These are phyloP conservation scores for Melitaea cinxia DNA, from an alignment of 1,140 invertebrate species.

Conservation along the genomic window DNA sequence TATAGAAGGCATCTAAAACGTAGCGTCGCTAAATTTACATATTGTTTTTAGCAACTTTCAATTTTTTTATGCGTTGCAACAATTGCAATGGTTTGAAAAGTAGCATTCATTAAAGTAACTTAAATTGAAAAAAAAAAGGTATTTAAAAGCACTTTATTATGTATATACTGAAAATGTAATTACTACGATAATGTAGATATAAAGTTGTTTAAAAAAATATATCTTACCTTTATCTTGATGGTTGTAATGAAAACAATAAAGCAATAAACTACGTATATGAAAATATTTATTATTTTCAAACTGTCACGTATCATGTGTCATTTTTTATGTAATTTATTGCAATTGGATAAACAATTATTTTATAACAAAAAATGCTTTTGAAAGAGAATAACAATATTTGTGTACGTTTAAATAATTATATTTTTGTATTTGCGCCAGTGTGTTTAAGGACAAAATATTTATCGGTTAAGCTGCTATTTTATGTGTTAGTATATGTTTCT, in stretches of 20 bases:
- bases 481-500: constrained; percentile 14
- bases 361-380: neutral
- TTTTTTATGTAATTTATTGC: constrained; percentile 14
- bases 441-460: constrained; percentile 23
- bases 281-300: neutral
- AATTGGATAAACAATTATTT: too few relatives aligned
- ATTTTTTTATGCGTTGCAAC: neutral
- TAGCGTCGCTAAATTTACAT: neutral
- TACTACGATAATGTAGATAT: constrained; percentile 33
- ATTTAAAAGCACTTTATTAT: constrained; percentile 5
- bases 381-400: constrained; percentile 5
- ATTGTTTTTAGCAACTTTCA: neutral
- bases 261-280: constrained; percentile 38
- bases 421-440: constrained; percentile 35
- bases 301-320: neutral
- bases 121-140: too few relatives aligned
- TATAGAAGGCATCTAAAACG: neutral
- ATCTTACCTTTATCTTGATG: constrained; percentile 37
- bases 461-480: constrained; percentile 19
- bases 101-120: too few relatives aligned
- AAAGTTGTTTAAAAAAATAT: constrained; percentile 44
- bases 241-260: constrained; percentile 48
- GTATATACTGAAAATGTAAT: constrained; percentile 26
- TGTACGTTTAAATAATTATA: constrained; percentile 34
- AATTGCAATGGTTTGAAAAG: neutral